These are phyloP conservation scores for Channa striata DNA, from an alignment of 2,797 vertebrate genomes.

Conservation along the genomic window DNA sequence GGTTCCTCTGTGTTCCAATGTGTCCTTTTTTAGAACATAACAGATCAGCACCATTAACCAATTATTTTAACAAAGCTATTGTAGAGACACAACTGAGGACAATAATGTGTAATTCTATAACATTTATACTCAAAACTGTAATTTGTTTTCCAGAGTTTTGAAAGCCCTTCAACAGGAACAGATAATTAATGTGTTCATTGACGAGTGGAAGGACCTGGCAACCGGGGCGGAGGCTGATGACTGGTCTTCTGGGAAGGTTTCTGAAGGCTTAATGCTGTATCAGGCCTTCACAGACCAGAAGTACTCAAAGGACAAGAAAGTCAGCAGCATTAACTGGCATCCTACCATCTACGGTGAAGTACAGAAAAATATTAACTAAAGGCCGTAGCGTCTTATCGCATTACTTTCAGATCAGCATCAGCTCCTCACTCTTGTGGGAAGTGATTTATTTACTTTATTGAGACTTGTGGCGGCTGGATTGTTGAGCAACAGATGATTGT, in stretches of 20 bases:
- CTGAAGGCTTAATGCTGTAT: conserved; percentile 77
- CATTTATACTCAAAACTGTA: not conserved
- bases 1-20: not conserved
- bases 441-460: not conserved
- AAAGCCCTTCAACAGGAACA: conserved; percentile 90
- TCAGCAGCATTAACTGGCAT: conserved; percentile 91
- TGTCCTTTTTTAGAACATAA: not conserved
- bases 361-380: conserved; percentile 1
- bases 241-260: conserved; percentile 36
- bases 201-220: conserved; percentile 87
- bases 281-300: conserved; percentile 88
- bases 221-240: conserved; percentile 65
- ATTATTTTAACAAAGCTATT: not conserved
- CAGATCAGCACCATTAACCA: not conserved
- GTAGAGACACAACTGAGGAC: not conserved
- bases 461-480: not conserved
- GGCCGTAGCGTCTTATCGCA: not conserved
- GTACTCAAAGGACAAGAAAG: conserved; percentile 84
- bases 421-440: too few species aligned
- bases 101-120: not conserved
- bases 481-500: not conserved
- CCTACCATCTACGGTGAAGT: conserved; percentile 88
- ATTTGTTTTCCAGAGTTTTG: conserved; percentile 83
- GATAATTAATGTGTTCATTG: conserved; percentile 88
- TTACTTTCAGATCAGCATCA: not conserved